A percentile compares a stretch with the other conserved stretches of the same genome.
phyloP scores from a whole-genome alignment of 2,113 vertebrate genomes.

The Phalacrocorax aristotelis region DNA sequence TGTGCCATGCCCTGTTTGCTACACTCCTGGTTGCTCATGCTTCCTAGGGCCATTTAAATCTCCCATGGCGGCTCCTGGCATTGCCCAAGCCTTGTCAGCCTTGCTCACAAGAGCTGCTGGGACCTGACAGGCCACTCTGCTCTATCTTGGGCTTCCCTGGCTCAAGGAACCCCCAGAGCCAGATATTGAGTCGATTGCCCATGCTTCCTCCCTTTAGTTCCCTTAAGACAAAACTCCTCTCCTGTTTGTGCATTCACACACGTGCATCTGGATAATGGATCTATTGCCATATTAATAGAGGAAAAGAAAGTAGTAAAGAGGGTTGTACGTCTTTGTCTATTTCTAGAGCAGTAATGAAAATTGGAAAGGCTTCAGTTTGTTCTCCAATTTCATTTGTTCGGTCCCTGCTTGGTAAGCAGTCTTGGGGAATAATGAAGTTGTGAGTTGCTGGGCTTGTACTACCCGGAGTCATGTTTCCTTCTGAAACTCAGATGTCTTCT shows the following conservation, averaged over 20 bases:
- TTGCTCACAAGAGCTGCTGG: too few species aligned
- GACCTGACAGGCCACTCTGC: too few species aligned
- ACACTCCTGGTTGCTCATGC: too few species aligned
- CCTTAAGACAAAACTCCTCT: background rate
- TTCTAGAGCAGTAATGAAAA: background rate
- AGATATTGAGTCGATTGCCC: too few species aligned
- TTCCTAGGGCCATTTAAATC: too few species aligned
- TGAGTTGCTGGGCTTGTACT: background rate
- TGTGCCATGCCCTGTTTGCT: too few species aligned
- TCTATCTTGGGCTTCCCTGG: too few species aligned
- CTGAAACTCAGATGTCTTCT: background rate
- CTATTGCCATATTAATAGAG: background rate
- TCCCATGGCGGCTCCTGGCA: too few species aligned
- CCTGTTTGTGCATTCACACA: background rate
- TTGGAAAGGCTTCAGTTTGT: background rate
- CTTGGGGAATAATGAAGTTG: background rate
- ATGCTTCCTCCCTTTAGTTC: background rate
- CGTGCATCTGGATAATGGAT: background rate
- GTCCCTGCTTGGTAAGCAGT: background rate
- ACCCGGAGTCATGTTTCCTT: background rate
- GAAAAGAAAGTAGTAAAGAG: background rate
- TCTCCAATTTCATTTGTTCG: background rate
- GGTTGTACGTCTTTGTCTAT: background rate
- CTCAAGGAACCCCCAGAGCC: too few species aligned
- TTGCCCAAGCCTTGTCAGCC: too few species aligned